A percentile compares a stretch with the other conserved stretches of the same genome.
Evolutionary conservation across 2,888 invertebrate species (phyloP).

Genomic region (Phaedon cochleariae): DNA sequence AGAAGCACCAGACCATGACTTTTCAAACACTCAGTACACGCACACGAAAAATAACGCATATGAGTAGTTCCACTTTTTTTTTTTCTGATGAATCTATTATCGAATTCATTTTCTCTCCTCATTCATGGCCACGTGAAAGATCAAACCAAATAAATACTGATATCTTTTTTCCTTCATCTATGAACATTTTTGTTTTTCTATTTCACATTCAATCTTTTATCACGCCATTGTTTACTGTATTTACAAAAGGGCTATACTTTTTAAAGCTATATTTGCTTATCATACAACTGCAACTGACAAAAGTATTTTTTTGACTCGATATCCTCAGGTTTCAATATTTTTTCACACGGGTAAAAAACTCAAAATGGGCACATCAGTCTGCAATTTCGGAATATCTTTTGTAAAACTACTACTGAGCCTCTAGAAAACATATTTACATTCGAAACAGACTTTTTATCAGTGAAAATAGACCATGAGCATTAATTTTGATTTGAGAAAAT

Average conservation of each 20-base stretch:
- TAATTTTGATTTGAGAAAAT: too few relatives aligned
- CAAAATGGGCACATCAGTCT: too few relatives aligned
- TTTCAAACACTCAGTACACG: background rate
- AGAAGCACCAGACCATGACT: too few relatives aligned
- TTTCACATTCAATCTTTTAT: constrained; percentile 40
- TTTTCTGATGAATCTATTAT: too few relatives aligned
- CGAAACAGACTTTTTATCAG: too few relatives aligned
- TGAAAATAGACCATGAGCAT: too few relatives aligned
- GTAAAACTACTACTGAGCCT: too few relatives aligned
- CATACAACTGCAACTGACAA: constrained; percentile 26
- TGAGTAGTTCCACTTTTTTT: background rate
- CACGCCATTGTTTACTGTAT: constrained; percentile 47
- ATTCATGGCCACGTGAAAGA: background rate
- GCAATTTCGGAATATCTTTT: too few relatives aligned
- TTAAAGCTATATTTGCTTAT: constrained; percentile 51
- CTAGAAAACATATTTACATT: too few relatives aligned
- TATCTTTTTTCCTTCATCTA: constrained; percentile 37
- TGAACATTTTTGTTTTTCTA: constrained; percentile 27
- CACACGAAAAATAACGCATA: background rate
- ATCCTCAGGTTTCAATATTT: background rate
- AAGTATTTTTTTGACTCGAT: too few relatives aligned
- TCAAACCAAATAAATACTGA: constrained; percentile 48
- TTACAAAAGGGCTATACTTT: constrained; percentile 49
- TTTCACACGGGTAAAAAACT: background rate
- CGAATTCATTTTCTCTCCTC: too few relatives aligned